A percentile compares a stretch with the other conserved stretches of the same genome.
phyloP scores from a whole-genome alignment of 1,140 invertebrate species.

The Brachionus paranguensis region DNA sequence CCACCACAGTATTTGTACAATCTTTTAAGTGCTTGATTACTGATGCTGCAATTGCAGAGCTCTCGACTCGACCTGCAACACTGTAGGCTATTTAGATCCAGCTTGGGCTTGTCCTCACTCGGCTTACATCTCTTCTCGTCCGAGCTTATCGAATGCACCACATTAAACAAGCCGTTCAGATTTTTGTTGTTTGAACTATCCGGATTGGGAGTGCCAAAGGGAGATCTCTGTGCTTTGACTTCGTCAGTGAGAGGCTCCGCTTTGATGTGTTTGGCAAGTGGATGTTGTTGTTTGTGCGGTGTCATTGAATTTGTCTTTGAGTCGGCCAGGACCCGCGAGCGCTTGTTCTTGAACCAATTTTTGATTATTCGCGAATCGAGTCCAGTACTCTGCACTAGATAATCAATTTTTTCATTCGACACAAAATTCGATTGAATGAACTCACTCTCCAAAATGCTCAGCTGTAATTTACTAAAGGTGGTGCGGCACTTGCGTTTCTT shows the following conservation, averaged over 20 bases:
- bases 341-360: conserved; percentile 32
- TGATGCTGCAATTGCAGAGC: not conserved
- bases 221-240: not conserved
- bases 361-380: conserved; percentile 14
- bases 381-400: not conserved
- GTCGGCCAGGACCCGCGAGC: not conserved
- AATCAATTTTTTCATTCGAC: conserved; percentile 3
- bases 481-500: conserved; percentile 14
- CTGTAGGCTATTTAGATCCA: not conserved
- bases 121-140: not conserved
- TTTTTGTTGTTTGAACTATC: not conserved
- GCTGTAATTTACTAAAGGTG: not conserved
- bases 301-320: not conserved
- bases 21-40: not conserved
- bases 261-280: not conserved
- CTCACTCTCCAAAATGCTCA: not conserved
- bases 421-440: conserved; percentile 28
- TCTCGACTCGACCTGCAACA: not conserved
- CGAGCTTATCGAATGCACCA: not conserved
- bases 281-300: not conserved
- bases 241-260: not conserved
- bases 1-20: conserved; percentile 18
- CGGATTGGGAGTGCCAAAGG: not conserved
- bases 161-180: not conserved
- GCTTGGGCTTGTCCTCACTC: not conserved